Evolutionary conservation across 2,797 vertebrate genomes (phyloP).

Genomic region (Pelodytes ibericus): DNA sequence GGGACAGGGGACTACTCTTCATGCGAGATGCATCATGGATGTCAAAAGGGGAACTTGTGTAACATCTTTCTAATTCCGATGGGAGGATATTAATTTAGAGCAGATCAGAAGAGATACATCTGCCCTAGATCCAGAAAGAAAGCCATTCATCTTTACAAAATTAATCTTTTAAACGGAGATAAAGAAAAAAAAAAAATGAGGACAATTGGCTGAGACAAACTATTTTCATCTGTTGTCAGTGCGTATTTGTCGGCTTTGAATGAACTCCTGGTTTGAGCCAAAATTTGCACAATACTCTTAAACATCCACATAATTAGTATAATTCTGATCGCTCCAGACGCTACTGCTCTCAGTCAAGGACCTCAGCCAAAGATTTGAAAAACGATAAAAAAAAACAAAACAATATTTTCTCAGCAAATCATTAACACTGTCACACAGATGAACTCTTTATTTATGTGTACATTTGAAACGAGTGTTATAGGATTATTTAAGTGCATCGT

Average conservation of each 20-base stretch:
- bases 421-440: constrained; percentile 4
- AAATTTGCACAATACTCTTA: not conserved
- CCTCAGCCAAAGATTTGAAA: not conserved
- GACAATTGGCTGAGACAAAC: not conserved
- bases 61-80: not conserved
- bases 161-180: not conserved
- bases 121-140: not conserved
- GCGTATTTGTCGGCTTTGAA: not conserved
- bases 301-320: constrained; percentile 1
- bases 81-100: not conserved
- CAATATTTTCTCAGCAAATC: not conserved
- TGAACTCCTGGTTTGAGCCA: not conserved
- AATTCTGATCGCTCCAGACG: not conserved
- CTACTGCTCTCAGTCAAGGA: too few species aligned
- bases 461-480: not conserved
- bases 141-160: not conserved
- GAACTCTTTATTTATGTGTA: not conserved
- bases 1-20: too few species aligned
- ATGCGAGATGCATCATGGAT: not conserved
- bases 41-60: not conserved
- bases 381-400: not conserved
- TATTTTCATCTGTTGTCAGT: not conserved
- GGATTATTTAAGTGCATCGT: not conserved
- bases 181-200: too few species aligned
- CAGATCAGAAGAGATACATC: not conserved